Evolutionary conservation across 2,797 vertebrate species (phyloP), one percentile per base, ranked within the genome.

Genomic region (Eulemur rubriventer): DNA sequence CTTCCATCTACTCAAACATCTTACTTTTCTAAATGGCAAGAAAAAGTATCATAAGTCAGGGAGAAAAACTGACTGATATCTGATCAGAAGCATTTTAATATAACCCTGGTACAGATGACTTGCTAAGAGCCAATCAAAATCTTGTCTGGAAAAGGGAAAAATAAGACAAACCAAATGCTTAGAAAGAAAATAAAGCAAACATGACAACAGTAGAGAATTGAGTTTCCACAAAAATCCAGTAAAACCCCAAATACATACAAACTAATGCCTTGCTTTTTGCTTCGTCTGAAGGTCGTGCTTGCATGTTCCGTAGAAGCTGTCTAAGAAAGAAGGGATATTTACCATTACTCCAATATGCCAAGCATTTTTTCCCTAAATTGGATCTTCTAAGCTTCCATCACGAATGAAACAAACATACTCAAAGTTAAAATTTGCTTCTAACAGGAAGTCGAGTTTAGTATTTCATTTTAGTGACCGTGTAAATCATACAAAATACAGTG

Each of bases 401-500:
- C 50, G 82, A 87, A 91, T 84, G 70, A 88, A 95, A 95, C 26
- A 52, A 79, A 33, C 52, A 89, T 65, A 41, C 14, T 30, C 69
- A 95, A 92, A 59, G 22, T 84, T 88, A 81, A 17, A 79, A 90
- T 75, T 79, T 43, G 88, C 59, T 82, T 94, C n/a, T 50, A 61
- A 82, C 76, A 96, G 61, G n/a, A 93, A 91, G 59, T 48, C 61
- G 33, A 70, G 13, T 85, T 95, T 93, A 59, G n/a, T 73, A 65
- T 89, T 94, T 9, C 9, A 43, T 82, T 96, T 93, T 89, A 88
- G 69, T 79, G 61, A 72, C 72, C 75, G 20, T 41, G 33, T 91
- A 97, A 96, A 85, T 95, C 61, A 96, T 41, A 57, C 17, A 16
- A 93, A 97, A 96, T 85, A 48, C 7, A 89, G 61, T 38, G 26